phyloP scores from a whole-genome alignment of 2,888 invertebrate species.

The Sinotaia quadrata region DNA sequence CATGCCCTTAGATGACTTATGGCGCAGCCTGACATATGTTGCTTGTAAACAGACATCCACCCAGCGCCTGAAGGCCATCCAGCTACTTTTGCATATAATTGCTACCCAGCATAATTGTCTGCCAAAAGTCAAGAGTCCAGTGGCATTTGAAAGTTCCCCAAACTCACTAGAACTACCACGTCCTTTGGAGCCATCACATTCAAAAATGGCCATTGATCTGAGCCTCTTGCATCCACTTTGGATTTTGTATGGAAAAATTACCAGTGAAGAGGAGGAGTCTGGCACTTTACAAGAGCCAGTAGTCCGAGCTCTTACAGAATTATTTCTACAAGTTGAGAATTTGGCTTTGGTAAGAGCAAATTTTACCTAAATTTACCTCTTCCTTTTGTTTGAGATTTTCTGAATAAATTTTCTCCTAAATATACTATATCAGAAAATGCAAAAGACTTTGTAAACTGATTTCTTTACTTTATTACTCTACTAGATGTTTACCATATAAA shows the following conservation, averaged over 20 bases:
- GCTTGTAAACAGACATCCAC: constrained; percentile 67
- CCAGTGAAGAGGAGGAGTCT: constrained; percentile 50
- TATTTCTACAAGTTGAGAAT: constrained; percentile 68
- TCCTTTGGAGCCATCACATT: constrained; percentile 24
- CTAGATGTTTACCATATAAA: not conserved
- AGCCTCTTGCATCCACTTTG: constrained; percentile 64
- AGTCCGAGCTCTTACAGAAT: constrained; percentile 66
- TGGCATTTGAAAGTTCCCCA: not conserved
- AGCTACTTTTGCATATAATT: constrained; percentile 63
- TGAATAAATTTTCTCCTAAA: not conserved
- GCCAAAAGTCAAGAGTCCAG: constrained; percentile 8
- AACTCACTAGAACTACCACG: constrained; percentile 8
- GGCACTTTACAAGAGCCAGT: constrained; percentile 57
- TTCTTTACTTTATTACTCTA: not conserved
- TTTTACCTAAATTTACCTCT: not conserved
- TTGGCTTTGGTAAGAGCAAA: constrained; percentile 53
- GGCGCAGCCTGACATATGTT: constrained; percentile 67
- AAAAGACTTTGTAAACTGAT: not conserved
- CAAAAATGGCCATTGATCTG: constrained; percentile 55
- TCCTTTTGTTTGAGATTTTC: not conserved
- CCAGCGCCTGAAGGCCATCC: constrained; percentile 66
- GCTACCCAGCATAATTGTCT: constrained; percentile 49
- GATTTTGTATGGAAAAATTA: constrained; percentile 59
- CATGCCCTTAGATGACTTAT: constrained; percentile 63
- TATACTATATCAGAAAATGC: not conserved